phyloP scores from a whole-genome alignment of 2,113 vertebrate genomes.

The Microtus oregoni region DNA sequence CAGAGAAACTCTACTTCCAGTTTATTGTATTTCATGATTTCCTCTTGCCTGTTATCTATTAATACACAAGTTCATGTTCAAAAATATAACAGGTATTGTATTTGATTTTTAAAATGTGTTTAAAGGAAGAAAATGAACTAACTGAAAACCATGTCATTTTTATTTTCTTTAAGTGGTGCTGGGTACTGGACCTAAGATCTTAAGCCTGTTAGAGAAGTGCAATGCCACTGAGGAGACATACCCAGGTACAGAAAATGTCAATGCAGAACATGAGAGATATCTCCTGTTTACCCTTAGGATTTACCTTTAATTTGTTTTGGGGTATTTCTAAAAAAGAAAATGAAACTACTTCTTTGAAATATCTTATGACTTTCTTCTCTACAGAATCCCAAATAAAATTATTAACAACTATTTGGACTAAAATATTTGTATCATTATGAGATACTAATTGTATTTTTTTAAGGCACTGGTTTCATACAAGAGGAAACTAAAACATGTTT shows the following conservation, averaged over 20 bases:
- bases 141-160: neutral
- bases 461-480: neutral
- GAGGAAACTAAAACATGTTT: neutral
- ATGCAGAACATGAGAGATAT: neutral
- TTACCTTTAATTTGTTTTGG: neutral
- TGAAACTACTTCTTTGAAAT: constrained; percentile 2
- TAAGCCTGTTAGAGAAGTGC: neutral
- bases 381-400: constrained; percentile 19
- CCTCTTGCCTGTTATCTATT: neutral
- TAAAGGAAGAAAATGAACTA: neutral
- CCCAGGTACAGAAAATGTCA: neutral
- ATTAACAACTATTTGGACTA: neutral
- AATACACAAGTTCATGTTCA: neutral
- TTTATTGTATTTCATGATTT: constrained; percentile 41
- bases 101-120: neutral
- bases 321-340: neutral
- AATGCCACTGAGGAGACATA: neutral
- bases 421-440: neutral
- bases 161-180: neutral
- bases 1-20: neutral
- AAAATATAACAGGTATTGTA: neutral
- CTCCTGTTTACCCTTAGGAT: neutral
- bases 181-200: neutral
- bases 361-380: neutral
- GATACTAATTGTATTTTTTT: neutral